A percentile compares a stretch with the other conserved stretches of the same genome.
Conservation (phyloP, 2,113 vertebrate species). For the mouse (Mus musculus) region GRCm39 chr10:20272501-20273000, state of each 20-base stretch:
- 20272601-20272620: not conserved
- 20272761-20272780: slow-evolving; percentile 57
- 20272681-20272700: not conserved
- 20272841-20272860: slow-evolving; percentile 78
- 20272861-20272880: slow-evolving; percentile 79
- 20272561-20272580: not conserved
- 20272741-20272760: not conserved
- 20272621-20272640: not conserved
- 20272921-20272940: slow-evolving; percentile 74
- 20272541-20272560: slow-evolving; percentile 40
- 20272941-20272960: slow-evolving; percentile 66
- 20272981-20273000: slow-evolving; percentile 67
- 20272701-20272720: not conserved
- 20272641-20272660: not conserved
- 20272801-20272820: slow-evolving; percentile 82
- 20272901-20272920: slow-evolving; percentile 63
- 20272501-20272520: not conserved
- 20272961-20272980: slow-evolving; percentile 76
- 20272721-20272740: not conserved
- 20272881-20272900: slow-evolving; percentile 59
- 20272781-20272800: slow-evolving; percentile 50
- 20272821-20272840: slow-evolving; percentile 77
- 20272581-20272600: not conserved
- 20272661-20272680: not conserved
- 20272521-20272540: not conserved